Conservation (phyloP, 2,113 vertebrate genomes). For the Marmota monax region DNA sequence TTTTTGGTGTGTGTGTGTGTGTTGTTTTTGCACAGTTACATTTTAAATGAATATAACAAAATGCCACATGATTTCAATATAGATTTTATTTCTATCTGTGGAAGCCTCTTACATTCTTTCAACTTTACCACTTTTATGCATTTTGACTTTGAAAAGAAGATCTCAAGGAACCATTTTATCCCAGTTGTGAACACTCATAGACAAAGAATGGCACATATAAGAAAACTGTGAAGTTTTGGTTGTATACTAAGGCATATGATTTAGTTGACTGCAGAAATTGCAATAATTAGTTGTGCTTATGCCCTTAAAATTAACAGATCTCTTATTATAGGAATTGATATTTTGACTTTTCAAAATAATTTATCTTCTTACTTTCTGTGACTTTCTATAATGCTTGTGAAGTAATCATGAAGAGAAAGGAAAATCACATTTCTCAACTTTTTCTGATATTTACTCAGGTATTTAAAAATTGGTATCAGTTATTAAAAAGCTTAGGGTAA, state of each 20-base stretch:
- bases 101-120: background rate
- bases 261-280: conserved; percentile 16
- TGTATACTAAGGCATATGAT: background rate
- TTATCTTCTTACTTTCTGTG: conserved; percentile 37
- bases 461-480: background rate
- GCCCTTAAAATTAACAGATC: conserved; percentile 44
- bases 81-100: background rate
- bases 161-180: background rate
- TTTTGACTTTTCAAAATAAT: conserved; percentile 48
- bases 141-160: conserved; percentile 39
- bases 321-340: background rate
- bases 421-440: background rate
- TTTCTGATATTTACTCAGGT: background rate
- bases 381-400: background rate
- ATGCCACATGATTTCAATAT: conserved; percentile 22
- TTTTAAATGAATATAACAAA: conserved; percentile 43
- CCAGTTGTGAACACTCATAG: background rate
- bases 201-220: background rate
- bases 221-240: background rate
- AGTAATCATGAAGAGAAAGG: background rate
- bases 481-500: background rate
- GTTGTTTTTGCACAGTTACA: background rate
- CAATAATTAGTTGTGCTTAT: background rate
- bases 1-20: too few relatives aligned
- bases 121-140: background rate